Evolutionary conservation across 2,888 invertebrate species (phyloP).

Genomic region (Suillia variegata): DNA sequence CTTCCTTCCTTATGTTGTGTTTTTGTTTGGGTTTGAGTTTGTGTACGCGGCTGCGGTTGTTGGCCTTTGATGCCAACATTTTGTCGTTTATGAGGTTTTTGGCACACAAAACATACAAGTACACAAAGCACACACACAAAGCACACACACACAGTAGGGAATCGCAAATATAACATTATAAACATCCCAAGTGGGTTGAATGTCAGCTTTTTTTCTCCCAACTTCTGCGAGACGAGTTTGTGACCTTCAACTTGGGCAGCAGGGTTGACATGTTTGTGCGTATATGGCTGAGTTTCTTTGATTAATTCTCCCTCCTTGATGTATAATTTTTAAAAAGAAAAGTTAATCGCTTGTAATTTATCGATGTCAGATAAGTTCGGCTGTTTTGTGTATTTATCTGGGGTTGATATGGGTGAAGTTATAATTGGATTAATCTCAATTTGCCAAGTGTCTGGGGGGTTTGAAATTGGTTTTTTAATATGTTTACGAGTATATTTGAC

Average conservation of each 20-base stretch:
- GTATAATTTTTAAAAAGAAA: conserved; percentile 23
- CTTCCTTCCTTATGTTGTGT: conserved; percentile 8
- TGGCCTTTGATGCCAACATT: conserved; percentile 33
- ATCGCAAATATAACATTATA: background rate
- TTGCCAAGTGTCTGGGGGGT: no score
- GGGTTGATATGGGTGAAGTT: no score
- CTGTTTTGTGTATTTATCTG: no score
- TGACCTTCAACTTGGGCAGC: conserved; percentile 16
- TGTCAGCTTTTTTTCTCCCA: background rate
- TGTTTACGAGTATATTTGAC: no score
- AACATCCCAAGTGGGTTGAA: background rate
- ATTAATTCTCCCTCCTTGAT: conserved; percentile 2
- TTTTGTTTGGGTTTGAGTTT: background rate
- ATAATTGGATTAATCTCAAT: no score
- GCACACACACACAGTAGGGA: background rate
- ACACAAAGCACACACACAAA: no score
- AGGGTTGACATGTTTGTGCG: conserved; percentile 8
- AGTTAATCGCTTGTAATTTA: conserved; percentile 51
- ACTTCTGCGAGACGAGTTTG: background rate
- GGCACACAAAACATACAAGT: no score
- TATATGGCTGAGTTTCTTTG: background rate
- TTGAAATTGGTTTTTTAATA: no score
- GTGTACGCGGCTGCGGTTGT: conserved; percentile 24
- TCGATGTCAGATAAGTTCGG: conserved; percentile 24
- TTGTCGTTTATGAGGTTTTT: conserved; percentile 16